Evolutionary conservation across 1,140 invertebrate genomes (phyloP), one percentile per base, ranked within the genome.

Genomic region (Zaprionus taronus): DNA sequence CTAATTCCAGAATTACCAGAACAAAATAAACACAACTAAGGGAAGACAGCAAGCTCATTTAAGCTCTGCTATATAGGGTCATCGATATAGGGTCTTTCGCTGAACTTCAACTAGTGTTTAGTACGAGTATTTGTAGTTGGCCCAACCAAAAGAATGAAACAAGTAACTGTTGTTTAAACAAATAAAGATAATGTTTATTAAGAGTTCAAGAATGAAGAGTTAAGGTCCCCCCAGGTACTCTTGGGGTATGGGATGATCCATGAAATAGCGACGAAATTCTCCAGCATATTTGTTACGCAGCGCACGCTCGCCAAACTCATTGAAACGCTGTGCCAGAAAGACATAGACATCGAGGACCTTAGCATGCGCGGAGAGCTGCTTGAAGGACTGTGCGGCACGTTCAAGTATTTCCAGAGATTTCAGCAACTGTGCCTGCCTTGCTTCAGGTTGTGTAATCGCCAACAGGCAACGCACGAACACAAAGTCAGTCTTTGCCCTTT

Each of bases 211-310:
- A 34, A 34, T 34, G 9, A 9, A 34, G 31, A 31, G 9, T 53
- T 67, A 20, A 14, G 81, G 84, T 28, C 73, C 81, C 6, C 87
- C 91, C 7, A 93, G 68, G 70, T 93, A 92, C 41, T 93, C 91
- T 5, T 75, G 71, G 0, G 90, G 78, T 34, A 84, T 91, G 5
- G 94, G 94, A 91, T 95, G 94, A 80, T 96, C 95, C 81, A 95
- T 94, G 91, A 96, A 95, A 1, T 96, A 92, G 68, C 95, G 94
- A 38, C 95, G 93, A 78, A 95, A 97, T 92, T 96, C 95, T 75
- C 95, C 95, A 0, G 96, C 95, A 83, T 95, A 96, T 71, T 95
- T 96, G 91, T 97, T 97, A 71, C 96, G 94, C 77, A 96, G 94
- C 22, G 91, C 93, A 22, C 94, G 93, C 74, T 95, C 94, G 28